Conservation (phyloP, 2,888 invertebrate species). For the Torymus tubicola region DNA sequence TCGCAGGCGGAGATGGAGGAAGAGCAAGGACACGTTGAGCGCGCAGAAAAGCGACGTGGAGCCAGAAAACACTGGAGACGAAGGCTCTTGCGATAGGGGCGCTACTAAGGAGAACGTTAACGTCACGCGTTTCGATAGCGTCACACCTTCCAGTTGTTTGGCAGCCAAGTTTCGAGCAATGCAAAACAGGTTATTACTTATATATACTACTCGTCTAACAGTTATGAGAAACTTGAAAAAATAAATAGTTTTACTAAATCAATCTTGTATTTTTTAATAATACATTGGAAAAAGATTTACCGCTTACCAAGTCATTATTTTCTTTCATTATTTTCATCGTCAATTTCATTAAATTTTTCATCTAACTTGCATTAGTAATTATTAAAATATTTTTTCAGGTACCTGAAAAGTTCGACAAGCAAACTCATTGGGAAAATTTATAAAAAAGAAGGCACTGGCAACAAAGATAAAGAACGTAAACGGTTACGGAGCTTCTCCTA, state of each 20-base stretch:
- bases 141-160: constrained; percentile 78
- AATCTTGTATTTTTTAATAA: no score
- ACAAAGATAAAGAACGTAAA: constrained; percentile 57
- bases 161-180: constrained; percentile 85
- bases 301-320: no score
- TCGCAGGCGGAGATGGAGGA: constrained; percentile 62
- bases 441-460: constrained; percentile 68
- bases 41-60: constrained; percentile 35
- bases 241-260: no score
- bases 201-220: no score
- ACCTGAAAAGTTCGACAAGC: constrained; percentile 84
- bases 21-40: constrained; percentile 59
- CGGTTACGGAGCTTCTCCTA: constrained; percentile 85
- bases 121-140: constrained; percentile 66
- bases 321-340: no score
- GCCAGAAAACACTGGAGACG: constrained; percentile 37
- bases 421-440: constrained; percentile 84
- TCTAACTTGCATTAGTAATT: background rate
- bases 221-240: no score
- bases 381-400: constrained; percentile 73
- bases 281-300: no score
- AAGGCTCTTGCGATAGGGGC: constrained; percentile 45
- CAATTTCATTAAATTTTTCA: no score
- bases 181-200: constrained; percentile 81
- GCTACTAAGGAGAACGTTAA: background rate